A percentile compares a stretch with the other conserved stretches of the same genome.
phyloP scores from a whole-genome alignment of 2,888 invertebrate genomes.

The Gymnosoma rotundatum region DNA sequence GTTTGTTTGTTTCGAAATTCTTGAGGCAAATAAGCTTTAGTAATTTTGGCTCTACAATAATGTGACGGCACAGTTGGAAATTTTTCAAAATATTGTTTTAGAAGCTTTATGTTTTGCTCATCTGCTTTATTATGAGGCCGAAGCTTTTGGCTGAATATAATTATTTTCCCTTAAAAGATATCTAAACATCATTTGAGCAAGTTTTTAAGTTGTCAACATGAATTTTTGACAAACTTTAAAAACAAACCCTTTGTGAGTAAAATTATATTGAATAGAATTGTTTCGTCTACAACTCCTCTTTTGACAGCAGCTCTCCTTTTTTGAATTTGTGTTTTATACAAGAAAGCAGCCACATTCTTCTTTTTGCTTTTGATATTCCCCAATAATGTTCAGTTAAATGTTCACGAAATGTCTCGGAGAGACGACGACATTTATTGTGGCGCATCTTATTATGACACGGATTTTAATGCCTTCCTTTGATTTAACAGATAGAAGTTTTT shows the following conservation, averaged over 20 bases:
- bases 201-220: slow-evolving; percentile 32
- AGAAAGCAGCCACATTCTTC: no score
- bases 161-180: slow-evolving; percentile 43
- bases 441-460: slow-evolving; percentile 43
- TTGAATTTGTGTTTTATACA: no score
- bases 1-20: no score
- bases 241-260: slow-evolving; percentile 46
- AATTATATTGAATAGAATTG: slow-evolving; percentile 28
- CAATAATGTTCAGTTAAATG: slow-evolving; percentile 49
- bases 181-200: no score
- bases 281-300: slow-evolving; percentile 25
- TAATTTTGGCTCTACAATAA: no score
- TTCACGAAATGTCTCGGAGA: slow-evolving; percentile 48
- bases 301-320: slow-evolving; percentile 32
- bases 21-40: no score
- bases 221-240: slow-evolving; percentile 54
- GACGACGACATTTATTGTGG: slow-evolving; percentile 42
- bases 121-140: slow-evolving; percentile 32
- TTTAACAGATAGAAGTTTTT: no score
- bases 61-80: no score
- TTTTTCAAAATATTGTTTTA: slow-evolving; percentile 43
- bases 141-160: slow-evolving; percentile 38
- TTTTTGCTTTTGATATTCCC: slow-evolving; percentile 45
- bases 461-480: slow-evolving; percentile 43
- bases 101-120: slow-evolving; percentile 24